A percentile compares a stretch with the other conserved stretches of the same genome.
Conservation (phyloP, 2,888 invertebrate species). For the Anticlea derivata region DNA sequence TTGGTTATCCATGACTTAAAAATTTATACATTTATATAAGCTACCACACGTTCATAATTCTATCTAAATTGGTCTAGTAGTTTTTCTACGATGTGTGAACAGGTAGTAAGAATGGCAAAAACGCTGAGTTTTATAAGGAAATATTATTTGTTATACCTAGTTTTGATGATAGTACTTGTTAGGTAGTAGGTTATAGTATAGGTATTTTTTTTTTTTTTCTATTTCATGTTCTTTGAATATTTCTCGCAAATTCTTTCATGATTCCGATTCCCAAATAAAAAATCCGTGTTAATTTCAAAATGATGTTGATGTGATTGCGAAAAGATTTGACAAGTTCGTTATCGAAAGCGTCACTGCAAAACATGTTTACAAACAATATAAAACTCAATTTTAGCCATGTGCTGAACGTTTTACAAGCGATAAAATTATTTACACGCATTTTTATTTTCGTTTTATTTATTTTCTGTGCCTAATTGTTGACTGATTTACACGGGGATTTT, state of each 20-base stretch:
- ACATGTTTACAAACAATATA: slow-evolving; percentile 57
- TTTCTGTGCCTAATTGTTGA: too few relatives aligned
- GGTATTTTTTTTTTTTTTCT: neutral
- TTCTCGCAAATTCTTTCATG: too few relatives aligned
- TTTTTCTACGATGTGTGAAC: too few relatives aligned
- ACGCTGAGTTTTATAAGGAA: too few relatives aligned
- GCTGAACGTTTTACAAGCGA: slow-evolving; percentile 50
- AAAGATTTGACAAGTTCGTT: slow-evolving; percentile 29
- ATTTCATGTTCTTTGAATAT: neutral
- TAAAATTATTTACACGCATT: slow-evolving; percentile 56
- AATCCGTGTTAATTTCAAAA: slow-evolving; percentile 7
- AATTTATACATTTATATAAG: too few relatives aligned
- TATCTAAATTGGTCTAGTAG: too few relatives aligned
- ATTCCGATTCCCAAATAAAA: slow-evolving; percentile 9
- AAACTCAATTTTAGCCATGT: slow-evolving; percentile 49
- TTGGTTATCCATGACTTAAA: slow-evolving; percentile 34
- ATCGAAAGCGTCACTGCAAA: slow-evolving; percentile 38
- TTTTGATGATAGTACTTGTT: too few relatives aligned
- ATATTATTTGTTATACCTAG: too few relatives aligned
- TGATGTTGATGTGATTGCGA: slow-evolving; percentile 20
- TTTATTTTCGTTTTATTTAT: slow-evolving; percentile 18
- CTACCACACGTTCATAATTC: too few relatives aligned
- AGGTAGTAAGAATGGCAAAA: too few relatives aligned
- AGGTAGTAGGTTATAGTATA: too few relatives aligned
- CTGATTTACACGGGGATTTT: neutral